These are phyloP conservation scores for Rhodinocichla rosea DNA, from an alignment of 2,113 vertebrate species.

Conservation along the genomic window DNA sequence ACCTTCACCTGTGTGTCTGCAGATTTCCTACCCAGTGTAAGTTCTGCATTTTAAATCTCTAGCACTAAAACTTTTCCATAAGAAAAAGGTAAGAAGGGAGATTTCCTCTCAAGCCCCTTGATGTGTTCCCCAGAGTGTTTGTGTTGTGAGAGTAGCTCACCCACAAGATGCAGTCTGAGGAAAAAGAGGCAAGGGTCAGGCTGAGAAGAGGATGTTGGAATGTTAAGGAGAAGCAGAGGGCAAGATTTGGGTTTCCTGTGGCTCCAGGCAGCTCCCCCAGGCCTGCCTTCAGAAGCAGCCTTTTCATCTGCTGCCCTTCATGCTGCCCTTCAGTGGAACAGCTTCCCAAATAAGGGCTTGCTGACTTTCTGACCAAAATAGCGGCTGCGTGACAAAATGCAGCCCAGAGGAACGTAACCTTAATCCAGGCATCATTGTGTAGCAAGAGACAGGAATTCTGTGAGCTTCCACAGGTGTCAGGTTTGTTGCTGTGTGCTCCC, in stretches of 20 bases:
- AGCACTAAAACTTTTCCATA: neutral
- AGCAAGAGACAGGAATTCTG: neutral
- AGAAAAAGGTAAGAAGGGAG: neutral
- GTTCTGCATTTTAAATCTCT: neutral
- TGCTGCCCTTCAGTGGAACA: slow-evolving; percentile 40
- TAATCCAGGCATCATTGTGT: slow-evolving; percentile 64
- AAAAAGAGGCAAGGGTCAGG: neutral
- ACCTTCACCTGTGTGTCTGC: neutral
- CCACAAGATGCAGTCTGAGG: neutral
- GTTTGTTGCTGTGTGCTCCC: slow-evolving; percentile 9
- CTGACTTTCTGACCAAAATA: slow-evolving; percentile 66
- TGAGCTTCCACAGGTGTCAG: slow-evolving; percentile 29
- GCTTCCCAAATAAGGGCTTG: slow-evolving; percentile 69
- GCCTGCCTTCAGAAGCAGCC: neutral
- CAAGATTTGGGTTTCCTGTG: neutral
- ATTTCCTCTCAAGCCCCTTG: neutral
- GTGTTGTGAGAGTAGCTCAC: neutral
- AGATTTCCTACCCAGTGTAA: neutral
- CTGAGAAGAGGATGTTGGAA: neutral
- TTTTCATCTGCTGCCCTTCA: slow-evolving; percentile 49
- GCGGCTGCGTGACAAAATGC: slow-evolving; percentile 67
- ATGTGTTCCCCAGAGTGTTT: neutral
- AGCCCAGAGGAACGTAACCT: slow-evolving; percentile 30
- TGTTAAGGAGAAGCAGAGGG: neutral
- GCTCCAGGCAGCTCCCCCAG: neutral